Base-by-base conservation (phyloP, 2,888 invertebrate genomes). In the Microctonus hyperodae region DNA sequence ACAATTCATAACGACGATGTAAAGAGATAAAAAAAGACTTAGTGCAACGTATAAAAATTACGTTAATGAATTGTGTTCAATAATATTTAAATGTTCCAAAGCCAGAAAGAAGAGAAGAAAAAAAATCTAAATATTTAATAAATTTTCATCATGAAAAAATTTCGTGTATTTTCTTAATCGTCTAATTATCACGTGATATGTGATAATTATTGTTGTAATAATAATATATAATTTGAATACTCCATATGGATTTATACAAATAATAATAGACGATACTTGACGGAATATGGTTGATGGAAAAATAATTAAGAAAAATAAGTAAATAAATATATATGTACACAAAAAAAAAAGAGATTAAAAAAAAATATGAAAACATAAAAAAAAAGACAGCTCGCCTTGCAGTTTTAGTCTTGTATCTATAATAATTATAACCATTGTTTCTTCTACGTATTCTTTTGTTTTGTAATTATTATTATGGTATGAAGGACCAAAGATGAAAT, bases 401-500 rank as follows among this genome's bases (percentile, higher is more conserved):
- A 58, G 35, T 22, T n/a, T 58, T 40, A 37, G 13, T 28, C 13
- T n/a, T 16, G 37, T 59, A 28, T 44, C 28, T 59, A 48, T 59
- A 28, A 28, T 59, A 48, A 48, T 59, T 59, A 59, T 48, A 48
- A 28, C 28, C 28, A 40, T 62, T 60, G 51, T 62, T 37, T 62
- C 40, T 40, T 31, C 56, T 56, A 22, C 16, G 16, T 64, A 23
- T 65, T 59, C 48, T 67, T 60, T 68, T 65, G 65, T 67, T 72
- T 70, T 69, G 56, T 63, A 72, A 70, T 70, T 68, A 69, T 65
- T 64, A 67, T 65, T 53, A 70, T 68, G 73, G 74, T 72, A 68
- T 64, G 73, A 73, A 74, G 74, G 75, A 75, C 74, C 73, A 75
- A 75, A 72, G 65, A 69, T 70, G 71, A 23, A 51, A 51, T 51